phyloP scores from a whole-genome alignment of 2,888 invertebrate genomes.

The Eubasilissa splendida region DNA sequence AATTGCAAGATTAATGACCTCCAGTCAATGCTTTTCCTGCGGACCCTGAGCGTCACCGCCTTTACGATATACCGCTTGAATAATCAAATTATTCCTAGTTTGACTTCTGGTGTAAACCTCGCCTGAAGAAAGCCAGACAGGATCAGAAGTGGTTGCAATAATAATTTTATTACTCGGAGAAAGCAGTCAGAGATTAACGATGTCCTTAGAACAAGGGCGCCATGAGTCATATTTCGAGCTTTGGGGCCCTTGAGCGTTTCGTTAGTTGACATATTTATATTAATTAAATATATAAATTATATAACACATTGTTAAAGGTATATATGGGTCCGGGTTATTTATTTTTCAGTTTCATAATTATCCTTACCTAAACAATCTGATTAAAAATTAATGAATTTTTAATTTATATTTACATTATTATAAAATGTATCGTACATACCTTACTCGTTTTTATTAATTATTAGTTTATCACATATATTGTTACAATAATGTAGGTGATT shows the following conservation, averaged over 20 bases:
- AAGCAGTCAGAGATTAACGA: conserved; percentile 17
- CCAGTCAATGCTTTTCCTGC: conserved; percentile 44
- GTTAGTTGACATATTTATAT: conserved; percentile 8
- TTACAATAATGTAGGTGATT: too few species aligned
- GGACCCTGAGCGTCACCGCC: conserved; percentile 3
- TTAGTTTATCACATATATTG: too few species aligned
- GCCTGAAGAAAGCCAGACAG: conserved; percentile 48
- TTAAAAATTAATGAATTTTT: too few species aligned
- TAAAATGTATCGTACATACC: too few species aligned
- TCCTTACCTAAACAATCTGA: too few species aligned
- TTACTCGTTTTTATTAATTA: too few species aligned
- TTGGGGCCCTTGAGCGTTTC: conserved; percentile 9
- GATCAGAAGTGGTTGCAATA: conserved; percentile 33
- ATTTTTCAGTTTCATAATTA: too few species aligned
- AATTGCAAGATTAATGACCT: conserved; percentile 56
- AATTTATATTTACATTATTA: too few species aligned
- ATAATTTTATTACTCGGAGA: conserved; percentile 14
- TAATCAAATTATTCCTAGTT: conserved; percentile 51
- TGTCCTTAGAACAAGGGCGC: conserved; percentile 16
- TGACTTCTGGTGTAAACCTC: conserved; percentile 44
- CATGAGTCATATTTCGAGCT: conserved; percentile 4
- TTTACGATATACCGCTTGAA: conserved; percentile 47
- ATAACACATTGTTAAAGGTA: too few species aligned
- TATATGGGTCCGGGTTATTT: too few species aligned
- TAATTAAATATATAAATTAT: not conserved